Base-by-base conservation (phyloP, 1,140 invertebrate genomes). In the Drosophila auraria region DNA sequence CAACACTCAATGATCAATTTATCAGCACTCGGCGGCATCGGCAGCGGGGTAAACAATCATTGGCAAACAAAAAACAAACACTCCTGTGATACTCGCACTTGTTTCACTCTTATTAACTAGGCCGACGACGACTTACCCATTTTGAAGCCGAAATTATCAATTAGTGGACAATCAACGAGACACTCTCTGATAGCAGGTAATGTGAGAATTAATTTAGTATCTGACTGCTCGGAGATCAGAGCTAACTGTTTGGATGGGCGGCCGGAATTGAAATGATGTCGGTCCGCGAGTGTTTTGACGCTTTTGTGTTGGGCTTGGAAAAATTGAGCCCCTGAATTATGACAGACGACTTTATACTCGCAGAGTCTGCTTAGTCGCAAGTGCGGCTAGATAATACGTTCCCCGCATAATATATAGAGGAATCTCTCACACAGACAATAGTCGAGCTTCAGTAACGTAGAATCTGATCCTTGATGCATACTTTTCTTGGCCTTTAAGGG, bases 61-160 rank as follows among this genome's bases (percentile, higher is more conserved):
- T 51, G 36, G 23, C 20, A 27, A 42, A 40, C 42, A 30, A 42
- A 54, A 51, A 45, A 30, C 12, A 44, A 51, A 17, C 36, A 75
- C 44, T 25, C 3, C 44, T 25, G 30, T 27, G 23, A 38, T 51
- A 51, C 11, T 17, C n/a, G 50, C 50, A 30, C 50, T 53, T 53
- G 27, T 33, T 17, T 5, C 14, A 56, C 50, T 58, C 60, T 44
- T 53, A 33, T 53, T 66, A 58, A 77, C 8, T 64, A 65, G 40
- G 47, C 60, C 25, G 60, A 20, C 33, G 15, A 87, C 33, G 15
- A 87, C 83, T 87, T 76, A 87, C 83, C 83, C 83, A 87, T 87
- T 83, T 78, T 83, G 33, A 5, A 45, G 64, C 78, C 73, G 23
- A 80, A 74, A 77, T 63, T 70, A 70, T 71, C 66, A 87, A 79